These are phyloP conservation scores for Pantherophis guttatus DNA, from an alignment of 2,113 vertebrate genomes.

Conservation along the genomic window DNA sequence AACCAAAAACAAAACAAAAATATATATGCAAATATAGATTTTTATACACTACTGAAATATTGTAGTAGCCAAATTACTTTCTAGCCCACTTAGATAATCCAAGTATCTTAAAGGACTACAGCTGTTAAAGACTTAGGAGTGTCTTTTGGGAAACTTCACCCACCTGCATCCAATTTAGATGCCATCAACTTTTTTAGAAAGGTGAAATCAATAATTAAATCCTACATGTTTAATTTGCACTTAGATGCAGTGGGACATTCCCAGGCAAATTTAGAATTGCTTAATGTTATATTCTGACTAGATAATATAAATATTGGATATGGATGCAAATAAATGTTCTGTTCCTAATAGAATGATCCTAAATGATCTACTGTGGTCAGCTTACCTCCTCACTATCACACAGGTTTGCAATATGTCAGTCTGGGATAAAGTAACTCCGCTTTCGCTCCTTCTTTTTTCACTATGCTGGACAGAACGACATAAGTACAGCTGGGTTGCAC, in stretches of 20 bases:
- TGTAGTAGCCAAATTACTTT: background rate
- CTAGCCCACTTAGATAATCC: background rate
- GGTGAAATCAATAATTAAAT: background rate
- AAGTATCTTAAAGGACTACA: background rate
- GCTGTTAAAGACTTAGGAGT: background rate
- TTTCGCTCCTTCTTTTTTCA: too few species aligned
- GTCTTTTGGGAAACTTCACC: background rate
- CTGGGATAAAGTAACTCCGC: background rate
- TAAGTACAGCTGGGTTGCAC: too few species aligned
- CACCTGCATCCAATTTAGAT: background rate
- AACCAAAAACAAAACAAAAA: too few species aligned
- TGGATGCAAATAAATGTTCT: accelerated
- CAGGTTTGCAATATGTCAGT: background rate
- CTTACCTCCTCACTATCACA: background rate
- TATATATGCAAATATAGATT: background rate
- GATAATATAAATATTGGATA: background rate
- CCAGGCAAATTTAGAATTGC: background rate
- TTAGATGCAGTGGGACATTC: background rate
- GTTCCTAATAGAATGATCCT: background rate
- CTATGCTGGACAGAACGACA: too few species aligned
- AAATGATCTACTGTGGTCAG: background rate
- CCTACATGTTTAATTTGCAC: background rate
- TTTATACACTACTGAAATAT: conserved; percentile 13
- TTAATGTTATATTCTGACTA: background rate
- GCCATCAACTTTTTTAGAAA: background rate